Base-by-base conservation (phyloP, 1,140 invertebrate species). In the Rhynchophorus ferrugineus region DNA sequence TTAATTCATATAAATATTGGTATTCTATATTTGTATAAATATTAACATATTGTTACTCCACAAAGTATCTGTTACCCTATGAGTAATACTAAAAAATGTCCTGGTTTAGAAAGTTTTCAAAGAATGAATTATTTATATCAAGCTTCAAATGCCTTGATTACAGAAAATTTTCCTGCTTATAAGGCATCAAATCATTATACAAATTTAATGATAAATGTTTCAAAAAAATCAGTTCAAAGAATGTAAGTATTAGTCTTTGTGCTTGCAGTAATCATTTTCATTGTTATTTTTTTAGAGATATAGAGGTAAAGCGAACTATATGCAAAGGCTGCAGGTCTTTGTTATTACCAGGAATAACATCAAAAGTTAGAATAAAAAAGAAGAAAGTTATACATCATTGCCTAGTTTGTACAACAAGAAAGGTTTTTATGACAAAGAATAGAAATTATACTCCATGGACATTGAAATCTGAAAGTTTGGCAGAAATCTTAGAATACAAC, bases 51-150 rank as follows among this genome's bases (percentile, higher is more conserved):
- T n/a, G n/a, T n/a, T n/a, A n/a, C n/a, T n/a, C n/a, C n/a, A n/a
- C n/a, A n/a, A n/a, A n/a, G n/a, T n/a, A n/a, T n/a, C n/a, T n/a
- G n/a, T n/a, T n/a, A n/a, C n/a, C n/a, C n/a, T 22, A 58, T 60
- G 43, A 55, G 16, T 44, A 49, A 53, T 33, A 57, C 38, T 3
- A 59, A 58, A 48, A 59, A 61, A 54, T 64, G 62, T 58, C 52
- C 45, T 16, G 75, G 74, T 49, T 73, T 75, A 54, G 76, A 78
- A 64, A 67, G 69, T 11, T 74, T 77, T 59, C 73, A 77, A 60
- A 66, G 76, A 39, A 73, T 78, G 47, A 78, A 78, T 59, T 78
- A 71, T 62, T 60, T 78, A n/a, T 77, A 74, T 61, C 76, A 77
- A 61, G 75, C 74, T 57, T 61, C 44, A 54, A 75, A 75, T 65